phyloP scores from a whole-genome alignment of 2,113 vertebrate genomes.

The Notiomystis cincta region DNA sequence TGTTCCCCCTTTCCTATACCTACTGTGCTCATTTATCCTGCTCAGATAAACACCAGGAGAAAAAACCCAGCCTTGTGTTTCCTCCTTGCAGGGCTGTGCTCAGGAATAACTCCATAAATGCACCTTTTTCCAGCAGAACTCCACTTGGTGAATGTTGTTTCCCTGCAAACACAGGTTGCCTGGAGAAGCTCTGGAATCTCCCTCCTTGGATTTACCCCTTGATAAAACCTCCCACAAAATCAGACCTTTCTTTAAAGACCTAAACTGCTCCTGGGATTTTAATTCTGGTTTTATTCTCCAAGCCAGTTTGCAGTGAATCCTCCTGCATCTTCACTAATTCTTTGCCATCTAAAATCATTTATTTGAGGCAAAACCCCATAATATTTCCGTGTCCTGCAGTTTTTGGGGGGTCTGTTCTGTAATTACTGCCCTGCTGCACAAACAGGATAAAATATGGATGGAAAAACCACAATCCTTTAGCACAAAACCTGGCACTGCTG shows the following conservation, averaged over 20 bases:
- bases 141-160: background rate
- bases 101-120: background rate
- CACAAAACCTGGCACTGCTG: background rate
- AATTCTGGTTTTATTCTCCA: background rate
- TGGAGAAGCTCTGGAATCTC: background rate
- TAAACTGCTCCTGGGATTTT: background rate
- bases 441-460: background rate
- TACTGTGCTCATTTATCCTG: background rate
- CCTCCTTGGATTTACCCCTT: background rate
- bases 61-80: background rate
- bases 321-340: background rate
- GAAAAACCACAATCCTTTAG: background rate
- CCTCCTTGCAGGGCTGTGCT: background rate
- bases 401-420: background rate
- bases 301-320: background rate
- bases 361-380: background rate
- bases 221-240: background rate
- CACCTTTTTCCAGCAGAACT: background rate
- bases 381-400: background rate
- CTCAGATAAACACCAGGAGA: background rate
- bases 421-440: background rate
- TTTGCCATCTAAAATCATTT: background rate
- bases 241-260: background rate
- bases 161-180: background rate
- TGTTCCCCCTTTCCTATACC: background rate